These are phyloP conservation scores for Centropus bengalensis DNA, from an alignment of 2,113 vertebrate genomes.

Conservation along the genomic window DNA sequence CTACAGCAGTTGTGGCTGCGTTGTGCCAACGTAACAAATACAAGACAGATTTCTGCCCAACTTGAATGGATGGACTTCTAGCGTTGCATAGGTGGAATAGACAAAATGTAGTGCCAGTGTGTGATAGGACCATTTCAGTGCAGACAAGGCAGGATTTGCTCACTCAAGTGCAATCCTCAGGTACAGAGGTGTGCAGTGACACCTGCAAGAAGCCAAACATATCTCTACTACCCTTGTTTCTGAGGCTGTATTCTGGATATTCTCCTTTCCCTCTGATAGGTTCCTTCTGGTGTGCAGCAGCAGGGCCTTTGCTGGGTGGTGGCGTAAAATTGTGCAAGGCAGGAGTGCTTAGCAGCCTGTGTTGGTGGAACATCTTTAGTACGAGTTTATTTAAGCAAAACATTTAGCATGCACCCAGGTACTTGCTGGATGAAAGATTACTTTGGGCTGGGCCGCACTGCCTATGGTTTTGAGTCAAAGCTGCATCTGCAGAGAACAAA, in stretches of 20 bases:
- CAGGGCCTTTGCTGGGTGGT: neutral
- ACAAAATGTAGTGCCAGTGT: neutral
- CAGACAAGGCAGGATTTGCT: neutral
- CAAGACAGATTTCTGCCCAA: neutral
- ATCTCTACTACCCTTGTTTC: neutral
- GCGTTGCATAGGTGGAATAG: neutral
- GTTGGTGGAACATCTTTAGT: neutral
- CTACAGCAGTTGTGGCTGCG: neutral
- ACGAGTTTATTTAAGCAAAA: neutral
- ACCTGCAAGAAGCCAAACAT: neutral
- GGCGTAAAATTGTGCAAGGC: neutral
- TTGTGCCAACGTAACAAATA: neutral
- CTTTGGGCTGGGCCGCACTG: neutral
- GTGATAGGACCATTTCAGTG: neutral
- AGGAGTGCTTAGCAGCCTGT: neutral
- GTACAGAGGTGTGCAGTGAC: neutral
- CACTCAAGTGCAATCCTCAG: neutral
- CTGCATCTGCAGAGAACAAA: neutral
- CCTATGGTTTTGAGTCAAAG: neutral
- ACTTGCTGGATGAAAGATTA: rapidly evolving
- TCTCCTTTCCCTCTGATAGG: neutral
- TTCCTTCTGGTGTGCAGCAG: neutral
- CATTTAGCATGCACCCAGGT: neutral
- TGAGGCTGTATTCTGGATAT: neutral
- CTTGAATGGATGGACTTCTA: neutral